Evolutionary conservation across 2,797 vertebrate species (phyloP).

Genomic region (Thripadectes ignobilis): DNA sequence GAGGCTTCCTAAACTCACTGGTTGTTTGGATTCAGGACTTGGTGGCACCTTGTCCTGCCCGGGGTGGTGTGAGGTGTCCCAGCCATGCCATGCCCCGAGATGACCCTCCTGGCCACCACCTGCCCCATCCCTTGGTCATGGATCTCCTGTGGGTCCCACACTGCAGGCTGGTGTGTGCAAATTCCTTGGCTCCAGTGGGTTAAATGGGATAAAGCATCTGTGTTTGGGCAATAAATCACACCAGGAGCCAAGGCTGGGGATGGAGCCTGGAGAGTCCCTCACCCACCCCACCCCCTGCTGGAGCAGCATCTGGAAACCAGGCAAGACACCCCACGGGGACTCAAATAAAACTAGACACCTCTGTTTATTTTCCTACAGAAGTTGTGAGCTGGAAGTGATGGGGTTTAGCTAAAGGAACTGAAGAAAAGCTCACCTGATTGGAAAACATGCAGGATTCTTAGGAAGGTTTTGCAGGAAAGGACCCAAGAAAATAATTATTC

Average conservation of each 20-base stretch:
- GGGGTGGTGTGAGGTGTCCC: not conserved
- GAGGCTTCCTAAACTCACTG: not conserved
- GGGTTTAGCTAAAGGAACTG: not conserved
- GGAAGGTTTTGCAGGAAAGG: not conserved
- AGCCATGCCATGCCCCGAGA: not conserved
- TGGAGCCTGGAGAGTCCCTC: not conserved
- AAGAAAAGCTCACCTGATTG: not conserved
- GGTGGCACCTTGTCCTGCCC: not conserved
- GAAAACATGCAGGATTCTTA: not conserved
- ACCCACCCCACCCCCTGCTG: not conserved
- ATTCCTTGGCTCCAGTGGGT: not conserved
- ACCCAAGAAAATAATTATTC: not conserved
- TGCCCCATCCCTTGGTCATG: not conserved
- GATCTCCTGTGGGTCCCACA: not conserved
- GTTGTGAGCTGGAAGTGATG: not conserved
- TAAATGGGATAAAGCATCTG: not conserved
- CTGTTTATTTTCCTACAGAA: not conserved
- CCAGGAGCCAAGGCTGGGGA: not conserved
- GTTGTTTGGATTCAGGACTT: not conserved
- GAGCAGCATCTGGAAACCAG: not conserved
- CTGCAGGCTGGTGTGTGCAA: not conserved
- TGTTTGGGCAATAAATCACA: not conserved
- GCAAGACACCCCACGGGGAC: not conserved
- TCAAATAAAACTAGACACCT: not conserved
- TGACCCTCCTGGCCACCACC: not conserved